Evolutionary conservation across 2,888 invertebrate genomes (phyloP).

Genomic region (Nemotelus pantherinus): DNA sequence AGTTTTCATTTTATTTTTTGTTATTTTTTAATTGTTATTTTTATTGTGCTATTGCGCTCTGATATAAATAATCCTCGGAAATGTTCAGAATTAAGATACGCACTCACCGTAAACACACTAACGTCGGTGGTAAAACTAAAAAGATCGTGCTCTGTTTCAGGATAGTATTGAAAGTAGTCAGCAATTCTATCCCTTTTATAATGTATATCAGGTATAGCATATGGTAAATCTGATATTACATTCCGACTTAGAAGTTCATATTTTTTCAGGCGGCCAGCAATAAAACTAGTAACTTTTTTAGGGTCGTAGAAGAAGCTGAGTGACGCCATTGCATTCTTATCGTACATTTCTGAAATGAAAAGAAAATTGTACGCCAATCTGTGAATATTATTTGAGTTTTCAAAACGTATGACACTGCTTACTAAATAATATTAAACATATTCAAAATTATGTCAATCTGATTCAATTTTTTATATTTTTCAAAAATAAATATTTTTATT

Average conservation of each 20-base stretch:
- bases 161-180: constrained; percentile 38
- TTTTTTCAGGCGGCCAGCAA: constrained; percentile 6
- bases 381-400: background rate
- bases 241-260: constrained; percentile 20
- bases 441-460: too few species aligned
- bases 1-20: background rate
- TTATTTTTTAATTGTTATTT: too few species aligned
- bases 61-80: too few species aligned
- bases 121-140: constrained; percentile 49
- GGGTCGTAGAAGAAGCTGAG: constrained; percentile 44
- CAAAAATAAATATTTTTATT: too few species aligned
- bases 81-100: background rate
- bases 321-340: constrained; percentile 45
- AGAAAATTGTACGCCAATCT: constrained; percentile 1
- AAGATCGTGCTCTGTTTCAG: constrained; percentile 50
- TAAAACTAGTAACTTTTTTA: constrained; percentile 21
- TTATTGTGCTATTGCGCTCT: too few species aligned
- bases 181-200: constrained; percentile 42
- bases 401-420: background rate
- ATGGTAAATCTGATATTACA: constrained; percentile 8
- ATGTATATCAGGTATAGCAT: constrained; percentile 15
- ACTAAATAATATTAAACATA: too few species aligned
- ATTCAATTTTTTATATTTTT: too few species aligned
- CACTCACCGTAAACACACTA: constrained; percentile 39
- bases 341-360: constrained; percentile 47